Conservation (phyloP, 2,888 invertebrate genomes). For the Ormyrus rosae region DNA sequence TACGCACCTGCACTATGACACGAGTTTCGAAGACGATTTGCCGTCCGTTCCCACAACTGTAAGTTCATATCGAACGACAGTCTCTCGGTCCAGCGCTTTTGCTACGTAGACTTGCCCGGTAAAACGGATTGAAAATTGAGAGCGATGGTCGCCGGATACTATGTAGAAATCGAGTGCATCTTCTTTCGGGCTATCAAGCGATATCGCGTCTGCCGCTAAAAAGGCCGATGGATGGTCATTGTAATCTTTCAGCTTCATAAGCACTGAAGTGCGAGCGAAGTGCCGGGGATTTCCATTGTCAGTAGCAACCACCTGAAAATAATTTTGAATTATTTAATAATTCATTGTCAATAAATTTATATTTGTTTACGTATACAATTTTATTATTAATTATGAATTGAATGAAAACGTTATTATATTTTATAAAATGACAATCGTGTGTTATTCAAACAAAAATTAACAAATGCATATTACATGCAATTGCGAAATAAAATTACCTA, state of each 20-base stretch:
- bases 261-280: conserved; percentile 85
- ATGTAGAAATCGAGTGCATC: conserved; percentile 90
- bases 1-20: conserved; percentile 82
- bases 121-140: conserved; percentile 90
- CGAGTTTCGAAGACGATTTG: conserved; percentile 87
- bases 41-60: conserved; percentile 93
- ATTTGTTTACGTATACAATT: no score
- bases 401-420: no score
- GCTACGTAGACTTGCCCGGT: conserved; percentile 92
- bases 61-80: conserved; percentile 84
- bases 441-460: neutral
- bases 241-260: conserved; percentile 89
- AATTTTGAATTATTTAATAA: conserved; percentile 1
- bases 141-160: conserved; percentile 87
- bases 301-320: conserved; percentile 84
- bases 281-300: conserved; percentile 86
- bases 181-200: conserved; percentile 85
- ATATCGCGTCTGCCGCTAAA: conserved; percentile 81
- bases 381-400: no score
- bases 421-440: neutral
- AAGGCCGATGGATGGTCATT: conserved; percentile 94
- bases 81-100: conserved; percentile 90
- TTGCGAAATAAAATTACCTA: conserved; percentile 71
- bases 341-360: neutral
- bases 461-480: neutral